A percentile compares a stretch with the other conserved stretches of the same genome.
These are phyloP conservation scores for Parauchenoglanis punctatus DNA, from an alignment of 2,797 vertebrate species.

Conservation along the genomic window DNA sequence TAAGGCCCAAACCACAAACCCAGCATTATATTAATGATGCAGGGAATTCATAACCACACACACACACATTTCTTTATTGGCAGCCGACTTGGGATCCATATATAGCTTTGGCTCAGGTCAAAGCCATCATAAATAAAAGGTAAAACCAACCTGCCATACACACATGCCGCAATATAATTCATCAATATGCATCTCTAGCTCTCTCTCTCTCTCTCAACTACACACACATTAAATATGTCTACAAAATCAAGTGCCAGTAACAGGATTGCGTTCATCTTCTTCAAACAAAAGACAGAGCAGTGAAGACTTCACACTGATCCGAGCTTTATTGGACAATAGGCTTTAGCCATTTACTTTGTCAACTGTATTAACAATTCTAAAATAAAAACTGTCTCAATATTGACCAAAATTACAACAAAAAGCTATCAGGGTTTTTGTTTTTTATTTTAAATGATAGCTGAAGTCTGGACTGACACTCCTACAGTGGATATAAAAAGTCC, in stretches of 20 bases:
- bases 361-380: constrained; percentile 1
- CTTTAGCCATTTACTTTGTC: neutral
- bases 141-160: constrained; percentile 72
- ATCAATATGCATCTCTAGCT: constrained; percentile 70
- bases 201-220: constrained; percentile 32
- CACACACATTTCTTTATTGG: constrained; percentile 65
- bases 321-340: neutral
- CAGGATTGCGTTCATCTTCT: constrained; percentile 14
- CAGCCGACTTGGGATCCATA: constrained; percentile 73
- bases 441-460: neutral
- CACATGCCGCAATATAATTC: constrained; percentile 76
- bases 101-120: constrained; percentile 77
- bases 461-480: neutral
- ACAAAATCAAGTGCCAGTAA: constrained; percentile 27
- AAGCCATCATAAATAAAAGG: constrained; percentile 87
- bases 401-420: neutral
- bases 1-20: constrained; percentile 9
- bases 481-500: neutral
- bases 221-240: constrained; percentile 30
- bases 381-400: neutral
- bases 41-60: constrained; percentile 22
- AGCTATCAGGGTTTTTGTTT: neutral
- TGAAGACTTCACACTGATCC: neutral
- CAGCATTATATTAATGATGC: constrained; percentile 11
- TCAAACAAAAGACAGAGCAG: constrained; percentile 7